Evolutionary conservation across 2,888 invertebrate genomes (phyloP), one percentile per base, ranked within the genome.

Genomic region (Xestia c-nigrum): DNA sequence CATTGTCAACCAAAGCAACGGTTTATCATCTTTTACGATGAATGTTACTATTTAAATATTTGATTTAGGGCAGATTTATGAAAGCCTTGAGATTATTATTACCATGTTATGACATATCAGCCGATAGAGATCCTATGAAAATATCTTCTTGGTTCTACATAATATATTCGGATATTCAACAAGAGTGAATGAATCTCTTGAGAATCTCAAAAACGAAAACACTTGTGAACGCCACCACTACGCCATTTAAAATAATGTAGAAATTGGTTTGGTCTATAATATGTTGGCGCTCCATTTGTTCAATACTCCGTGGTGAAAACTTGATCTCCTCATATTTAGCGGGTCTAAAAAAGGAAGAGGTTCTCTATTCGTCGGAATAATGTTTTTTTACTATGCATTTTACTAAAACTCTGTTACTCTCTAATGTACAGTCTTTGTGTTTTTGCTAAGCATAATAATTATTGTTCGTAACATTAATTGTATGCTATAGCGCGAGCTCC

Each of bases 261-360:
- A 24, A 38, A 21, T 24, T 47, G 21, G 43, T 65, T 24, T 16
- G 31, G 24, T 4, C 3, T 19, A 16, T 9, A 21, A 16, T 9
- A 21, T 4, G 16, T 65, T 74, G 14, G 19, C 21, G 16, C 40
- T 80, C 59, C 65, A 71, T 80, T 66, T 77, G 24, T 2, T 43
- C 4, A 47, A 5, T 66, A 40, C 59, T 82, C 78, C 4, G 3
- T 81, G 69, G 31, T 16, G 9, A 52, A 52, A 69, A 59, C 0
- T 46, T 19, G 40, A 50, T 81, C 24, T 68, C 19, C 9, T 31
- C 9, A 14, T 9, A 61, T 19, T 61, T 59, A 59, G 3, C 59
- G 1, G 59, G 7, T 10, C 31, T 31, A 12, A 16, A 55, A 16
- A 31, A 59, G 16, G 7, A 31, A 14, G 57, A 57, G 14, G 14